A percentile compares a stretch with the other conserved stretches of the same genome.
Conservation (phyloP, 2,797 vertebrate species). For the Eospalax fontanierii region DNA sequence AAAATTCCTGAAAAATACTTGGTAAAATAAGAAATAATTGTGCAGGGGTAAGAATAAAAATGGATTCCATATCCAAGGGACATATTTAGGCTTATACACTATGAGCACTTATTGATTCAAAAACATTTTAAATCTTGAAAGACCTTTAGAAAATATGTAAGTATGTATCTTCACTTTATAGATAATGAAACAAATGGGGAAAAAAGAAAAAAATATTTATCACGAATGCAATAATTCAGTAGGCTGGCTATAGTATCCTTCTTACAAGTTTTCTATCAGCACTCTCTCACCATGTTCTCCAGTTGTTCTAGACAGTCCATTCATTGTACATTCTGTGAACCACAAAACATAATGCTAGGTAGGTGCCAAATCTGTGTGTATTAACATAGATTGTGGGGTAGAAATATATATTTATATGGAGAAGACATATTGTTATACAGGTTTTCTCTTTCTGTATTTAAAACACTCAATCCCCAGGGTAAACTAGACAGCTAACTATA, state of each 20-base stretch:
- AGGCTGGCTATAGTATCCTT: not conserved
- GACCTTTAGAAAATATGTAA: not conserved
- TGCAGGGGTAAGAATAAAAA: not conserved
- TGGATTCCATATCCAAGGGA: not conserved
- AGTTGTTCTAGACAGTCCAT: not conserved
- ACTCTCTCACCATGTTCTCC: not conserved
- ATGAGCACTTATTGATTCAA: not conserved
- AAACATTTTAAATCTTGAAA: not conserved
- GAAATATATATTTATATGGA: not conserved
- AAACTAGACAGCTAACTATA: not conserved
- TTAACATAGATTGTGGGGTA: not conserved
- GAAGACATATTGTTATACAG: not conserved
- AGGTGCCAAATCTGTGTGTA: not conserved
- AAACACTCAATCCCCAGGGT: not conserved
- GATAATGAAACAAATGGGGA: not conserved
- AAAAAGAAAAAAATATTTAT: not conserved
- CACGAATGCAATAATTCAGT: not conserved
- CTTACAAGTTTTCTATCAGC: not conserved
- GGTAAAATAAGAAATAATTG: not conserved
- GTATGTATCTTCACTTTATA: not conserved
- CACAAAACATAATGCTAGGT: not conserved
- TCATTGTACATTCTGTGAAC: not conserved
- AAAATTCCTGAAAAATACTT: not conserved
- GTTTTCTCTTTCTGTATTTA: not conserved
- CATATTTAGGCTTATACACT: not conserved